Conservation (phyloP, 2,888 invertebrate genomes). For the Caenorhabditis panamensis region DNA sequence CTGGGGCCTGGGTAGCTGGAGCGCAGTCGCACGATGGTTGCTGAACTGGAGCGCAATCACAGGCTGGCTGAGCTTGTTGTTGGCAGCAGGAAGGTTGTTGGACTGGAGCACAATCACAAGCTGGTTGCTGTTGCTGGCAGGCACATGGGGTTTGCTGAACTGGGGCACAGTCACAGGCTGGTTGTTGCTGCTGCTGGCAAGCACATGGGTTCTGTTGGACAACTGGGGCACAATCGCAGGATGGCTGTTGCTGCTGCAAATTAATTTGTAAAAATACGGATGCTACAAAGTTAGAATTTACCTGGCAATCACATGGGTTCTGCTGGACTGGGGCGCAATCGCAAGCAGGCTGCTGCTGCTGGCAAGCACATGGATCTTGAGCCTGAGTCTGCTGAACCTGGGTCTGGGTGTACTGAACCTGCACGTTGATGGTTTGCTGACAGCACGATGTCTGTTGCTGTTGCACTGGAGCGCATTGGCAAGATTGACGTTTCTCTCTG, state of each 20-base stretch:
- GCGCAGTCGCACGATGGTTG: constrained; percentile 42
- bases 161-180: constrained; percentile 56
- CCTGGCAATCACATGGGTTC: constrained; percentile 45
- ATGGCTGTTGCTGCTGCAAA: constrained; percentile 54
- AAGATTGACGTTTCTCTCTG: constrained; percentile 68
- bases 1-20: constrained; percentile 42
- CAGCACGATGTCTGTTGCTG: constrained; percentile 47
- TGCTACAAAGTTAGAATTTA: neutral
- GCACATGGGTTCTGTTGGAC: constrained; percentile 49
- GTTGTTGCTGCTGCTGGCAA: constrained; percentile 30
- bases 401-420: constrained; percentile 50
- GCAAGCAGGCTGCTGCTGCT: constrained; percentile 59
- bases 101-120: constrained; percentile 53
- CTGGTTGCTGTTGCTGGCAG: constrained; percentile 55
- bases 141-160: constrained; percentile 50
- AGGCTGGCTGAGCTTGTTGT: constrained; percentile 15
- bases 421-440: constrained; percentile 49
- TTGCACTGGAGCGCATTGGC: constrained; percentile 59
- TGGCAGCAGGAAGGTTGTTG: constrained; percentile 41
- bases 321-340: constrained; percentile 41
- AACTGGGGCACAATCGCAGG: constrained; percentile 53
- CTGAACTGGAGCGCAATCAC: constrained; percentile 39
- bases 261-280: too few relatives aligned
- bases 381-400: constrained; percentile 43
- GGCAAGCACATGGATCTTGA: constrained; percentile 60